These are phyloP conservation scores for Melanotaenia trifasciata DNA, from an alignment of 2,797 vertebrate species.

Conservation along the genomic window DNA sequence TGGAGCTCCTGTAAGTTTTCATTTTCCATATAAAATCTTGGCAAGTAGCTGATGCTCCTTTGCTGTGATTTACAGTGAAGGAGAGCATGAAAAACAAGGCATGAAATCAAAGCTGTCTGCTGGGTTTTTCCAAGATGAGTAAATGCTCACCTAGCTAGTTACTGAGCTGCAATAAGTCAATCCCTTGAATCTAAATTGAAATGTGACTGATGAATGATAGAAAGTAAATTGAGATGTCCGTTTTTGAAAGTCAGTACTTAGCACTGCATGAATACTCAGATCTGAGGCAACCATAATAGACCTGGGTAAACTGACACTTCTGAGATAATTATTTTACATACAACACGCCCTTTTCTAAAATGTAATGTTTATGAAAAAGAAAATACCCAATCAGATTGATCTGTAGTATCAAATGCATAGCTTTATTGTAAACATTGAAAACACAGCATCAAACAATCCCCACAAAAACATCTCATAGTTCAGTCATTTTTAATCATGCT, in stretches of 20 bases:
- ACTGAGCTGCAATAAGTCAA: constrained; percentile 22
- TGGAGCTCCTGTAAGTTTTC: constrained; percentile 17
- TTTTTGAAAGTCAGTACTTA: constrained; percentile 4
- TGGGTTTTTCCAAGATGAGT: constrained; percentile 29
- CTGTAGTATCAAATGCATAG: background rate
- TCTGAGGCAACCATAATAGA: constrained; percentile 11
- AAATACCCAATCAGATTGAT: background rate
- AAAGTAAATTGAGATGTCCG: constrained; percentile 33
- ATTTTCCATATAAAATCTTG: constrained; percentile 32
- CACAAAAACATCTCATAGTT: background rate
- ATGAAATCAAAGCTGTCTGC: constrained; percentile 47
- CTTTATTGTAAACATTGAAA: too few relatives aligned
- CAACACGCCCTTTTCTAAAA: background rate
- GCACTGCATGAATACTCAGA: background rate
- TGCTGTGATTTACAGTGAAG: constrained; percentile 48
- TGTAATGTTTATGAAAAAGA: background rate
- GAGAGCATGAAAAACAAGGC: constrained; percentile 39
- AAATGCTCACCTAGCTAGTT: constrained; percentile 25
- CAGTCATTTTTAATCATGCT: background rate
- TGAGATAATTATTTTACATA: background rate
- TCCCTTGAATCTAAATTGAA: constrained; percentile 56
- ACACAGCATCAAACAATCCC: too few relatives aligned
- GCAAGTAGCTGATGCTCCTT: constrained; percentile 34
- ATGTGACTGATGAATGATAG: constrained; percentile 41
- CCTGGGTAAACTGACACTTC: background rate